A percentile compares a stretch with the other conserved stretches of the same genome.
phyloP scores from a whole-genome alignment of 92 coral and sea anemone species.

The Epizoanthus ramosus region DNA sequence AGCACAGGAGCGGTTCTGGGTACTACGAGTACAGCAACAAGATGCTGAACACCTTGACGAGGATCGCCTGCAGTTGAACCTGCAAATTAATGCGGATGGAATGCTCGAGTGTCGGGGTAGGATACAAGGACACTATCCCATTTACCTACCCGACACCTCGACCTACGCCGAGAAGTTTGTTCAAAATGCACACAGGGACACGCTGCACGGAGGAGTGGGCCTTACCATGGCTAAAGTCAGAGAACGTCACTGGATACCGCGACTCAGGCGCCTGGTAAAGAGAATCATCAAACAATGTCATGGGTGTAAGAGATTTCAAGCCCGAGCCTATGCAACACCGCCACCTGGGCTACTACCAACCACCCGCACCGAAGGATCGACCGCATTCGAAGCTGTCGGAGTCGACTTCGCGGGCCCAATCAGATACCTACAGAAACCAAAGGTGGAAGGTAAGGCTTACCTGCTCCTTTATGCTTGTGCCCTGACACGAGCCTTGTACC shows the following conservation, averaged over 20 bases:
- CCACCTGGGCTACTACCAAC: background rate
- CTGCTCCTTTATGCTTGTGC: background rate
- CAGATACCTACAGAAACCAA: background rate
- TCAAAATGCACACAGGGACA: too few species aligned
- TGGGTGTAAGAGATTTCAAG: background rate
- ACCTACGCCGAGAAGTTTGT: too few species aligned
- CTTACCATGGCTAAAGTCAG: too few species aligned
- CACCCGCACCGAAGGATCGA: background rate
- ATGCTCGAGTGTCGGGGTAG: too few species aligned
- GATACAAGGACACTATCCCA: too few species aligned
- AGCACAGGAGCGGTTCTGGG: background rate
- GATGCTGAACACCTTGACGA: background rate
- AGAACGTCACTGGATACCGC: constrained; percentile 14
- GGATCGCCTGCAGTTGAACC: background rate
- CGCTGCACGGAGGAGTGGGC: too few species aligned
- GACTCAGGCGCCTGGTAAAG: background rate
- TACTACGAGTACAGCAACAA: background rate
- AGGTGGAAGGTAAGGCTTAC: background rate
- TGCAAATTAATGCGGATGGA: background rate
- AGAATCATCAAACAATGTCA: background rate
- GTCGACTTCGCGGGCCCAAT: constrained; percentile 14
- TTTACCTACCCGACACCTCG: too few species aligned
- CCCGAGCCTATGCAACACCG: background rate
- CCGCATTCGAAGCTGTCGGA: background rate
- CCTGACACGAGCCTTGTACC: background rate